Percentiles rank a stretch among this genome's conserved stretches.
phyloP scores from a whole-genome alignment of 2,113 vertebrate species.

The Pongo abelii region DNA sequence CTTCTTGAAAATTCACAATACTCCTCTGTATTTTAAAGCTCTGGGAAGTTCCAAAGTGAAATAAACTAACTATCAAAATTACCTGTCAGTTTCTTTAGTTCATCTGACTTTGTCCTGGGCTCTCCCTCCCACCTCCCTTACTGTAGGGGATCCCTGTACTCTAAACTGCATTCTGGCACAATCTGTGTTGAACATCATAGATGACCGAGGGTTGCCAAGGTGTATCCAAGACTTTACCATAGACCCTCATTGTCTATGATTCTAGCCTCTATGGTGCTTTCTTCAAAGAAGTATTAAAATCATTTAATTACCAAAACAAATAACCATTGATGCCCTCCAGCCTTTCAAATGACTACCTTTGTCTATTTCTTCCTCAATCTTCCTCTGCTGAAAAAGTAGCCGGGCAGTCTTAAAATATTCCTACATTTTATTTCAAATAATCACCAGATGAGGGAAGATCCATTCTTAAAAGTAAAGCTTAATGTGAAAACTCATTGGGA shows the following conservation, averaged over 20 bases:
- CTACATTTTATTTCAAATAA: not conserved
- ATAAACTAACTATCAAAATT: not conserved
- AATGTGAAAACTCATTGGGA: not conserved
- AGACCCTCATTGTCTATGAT: not conserved
- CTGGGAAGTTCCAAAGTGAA: not conserved
- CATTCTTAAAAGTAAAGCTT: not conserved
- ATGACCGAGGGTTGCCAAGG: not conserved
- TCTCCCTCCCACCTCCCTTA: not conserved
- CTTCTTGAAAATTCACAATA: not conserved
- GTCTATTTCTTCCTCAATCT: not conserved
- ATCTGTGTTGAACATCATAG: not conserved
- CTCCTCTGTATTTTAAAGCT: not conserved
- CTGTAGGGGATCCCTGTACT: not conserved
- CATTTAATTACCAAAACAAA: not conserved
- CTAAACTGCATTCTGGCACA: not conserved
- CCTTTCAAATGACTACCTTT: slow-evolving; percentile 1
- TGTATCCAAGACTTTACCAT: not conserved
- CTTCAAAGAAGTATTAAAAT: not conserved
- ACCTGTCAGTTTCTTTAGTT: not conserved
- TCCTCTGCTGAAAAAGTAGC: not conserved
- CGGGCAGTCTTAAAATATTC: not conserved
- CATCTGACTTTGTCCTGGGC: not conserved
- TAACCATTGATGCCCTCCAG: not conserved
- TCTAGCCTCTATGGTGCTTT: not conserved
- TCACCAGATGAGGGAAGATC: not conserved